Base-by-base conservation (phyloP, 2,113 vertebrate species). In the Puntigrus tetrazona region DNA sequence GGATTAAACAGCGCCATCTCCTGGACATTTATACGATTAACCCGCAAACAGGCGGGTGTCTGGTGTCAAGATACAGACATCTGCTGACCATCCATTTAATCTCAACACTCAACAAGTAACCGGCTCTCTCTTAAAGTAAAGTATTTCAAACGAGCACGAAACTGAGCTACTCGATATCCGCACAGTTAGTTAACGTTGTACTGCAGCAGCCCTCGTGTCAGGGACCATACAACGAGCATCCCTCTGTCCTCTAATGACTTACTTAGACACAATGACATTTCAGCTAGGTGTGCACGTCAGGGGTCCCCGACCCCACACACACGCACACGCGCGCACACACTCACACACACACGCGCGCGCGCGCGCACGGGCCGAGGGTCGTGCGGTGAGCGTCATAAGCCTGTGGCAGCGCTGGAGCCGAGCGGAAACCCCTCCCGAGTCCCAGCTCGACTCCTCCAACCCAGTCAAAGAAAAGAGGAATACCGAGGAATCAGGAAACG, bases 371-470 rank as follows among this genome's bases (percentile, higher is more conserved):
- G n/a, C 27, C 22, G 34, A 78, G 61, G 72, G 70, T 78, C 57
- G 78, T 57, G 77, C 25, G 67, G 73, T 67, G 82, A 79, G 87
- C 90, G 88, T 90, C 88, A 89, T 86, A 86, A 78, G 83, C 41
- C 78, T 84, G 63, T 75, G 82, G 63, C 70, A 78, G 82, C 73
- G 47, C 45, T 86, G 79, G 63, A 81, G 89, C 85, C 73, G 85
- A 88, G 85, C 90, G 90, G 90, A 91, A 91, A 88, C 90, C 86
- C 90, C 90, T 89, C 90, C 90, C 89, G 89, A 89, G 83, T 88
- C 88, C 86, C 83, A 87, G 85, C 87, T 88, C 83, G 86, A 86
- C 87, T 88, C 86, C 86, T 87, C 87, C 87, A 88, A 78, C 79
- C 81, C 86, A 86, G 86, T 67, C 52, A 84, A 87, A 87, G 85